These are phyloP conservation scores for Peribatodes rhomboidaria DNA, from an alignment of 2,888 invertebrate species.

Conservation along the genomic window DNA sequence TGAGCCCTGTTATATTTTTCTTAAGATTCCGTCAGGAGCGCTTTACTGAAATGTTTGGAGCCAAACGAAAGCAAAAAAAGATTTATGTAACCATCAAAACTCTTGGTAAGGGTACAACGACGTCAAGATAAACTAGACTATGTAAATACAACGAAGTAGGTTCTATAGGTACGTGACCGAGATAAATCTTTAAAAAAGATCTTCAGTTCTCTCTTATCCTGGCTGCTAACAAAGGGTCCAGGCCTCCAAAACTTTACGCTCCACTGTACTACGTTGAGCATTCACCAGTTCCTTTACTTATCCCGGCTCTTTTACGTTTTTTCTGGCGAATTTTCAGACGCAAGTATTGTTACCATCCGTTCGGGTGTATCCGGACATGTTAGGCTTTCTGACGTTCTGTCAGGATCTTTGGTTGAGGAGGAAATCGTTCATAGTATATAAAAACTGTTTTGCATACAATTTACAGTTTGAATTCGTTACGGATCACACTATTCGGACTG, in stretches of 20 bases:
- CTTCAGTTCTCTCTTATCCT: constrained; percentile 2
- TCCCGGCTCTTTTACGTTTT: constrained; percentile 36
- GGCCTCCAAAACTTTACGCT: constrained; percentile 29
- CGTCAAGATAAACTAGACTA: too few species aligned
- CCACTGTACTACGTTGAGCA: constrained; percentile 25
- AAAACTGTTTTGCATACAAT: neutral
- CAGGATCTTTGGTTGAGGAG: neutral
- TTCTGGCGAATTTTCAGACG: constrained; percentile 33
- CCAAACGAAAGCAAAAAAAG: too few species aligned
- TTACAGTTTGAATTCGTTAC: neutral
- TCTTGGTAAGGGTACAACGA: too few species aligned
- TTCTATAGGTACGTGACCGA: neutral
- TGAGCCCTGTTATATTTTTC: too few species aligned
- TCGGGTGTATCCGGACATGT: neutral
- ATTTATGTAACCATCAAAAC: too few species aligned
- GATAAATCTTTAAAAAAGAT: constrained; percentile 2
- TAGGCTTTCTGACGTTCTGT: neutral
- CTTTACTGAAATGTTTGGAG: too few species aligned
- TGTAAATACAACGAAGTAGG: too few species aligned
- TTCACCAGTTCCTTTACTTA: constrained; percentile 12
- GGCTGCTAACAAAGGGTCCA: constrained; percentile 28
- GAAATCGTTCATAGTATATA: neutral
- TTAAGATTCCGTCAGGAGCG: too few species aligned
- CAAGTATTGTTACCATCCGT: constrained; percentile 10
- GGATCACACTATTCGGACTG: too few species aligned